Evolutionary conservation across 1,140 invertebrate genomes (phyloP).

Genomic region (Drosophila repleta): DNA sequence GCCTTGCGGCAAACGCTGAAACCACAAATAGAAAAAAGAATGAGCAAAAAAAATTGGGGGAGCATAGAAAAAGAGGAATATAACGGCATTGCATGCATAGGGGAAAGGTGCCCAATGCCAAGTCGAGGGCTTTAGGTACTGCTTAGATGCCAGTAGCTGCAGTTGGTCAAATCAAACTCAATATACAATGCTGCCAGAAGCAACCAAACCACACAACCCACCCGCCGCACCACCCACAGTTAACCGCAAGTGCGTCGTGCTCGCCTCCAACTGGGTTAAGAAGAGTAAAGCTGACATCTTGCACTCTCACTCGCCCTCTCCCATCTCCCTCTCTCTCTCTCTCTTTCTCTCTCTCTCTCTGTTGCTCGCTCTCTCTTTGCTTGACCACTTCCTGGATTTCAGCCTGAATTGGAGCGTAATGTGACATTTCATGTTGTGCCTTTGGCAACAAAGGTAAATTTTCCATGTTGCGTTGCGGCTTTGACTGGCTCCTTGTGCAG

Average conservation of each 20-base stretch:
- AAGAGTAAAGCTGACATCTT: conserved; percentile 4
- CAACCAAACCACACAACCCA: not conserved
- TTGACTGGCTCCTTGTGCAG: conserved; percentile 27
- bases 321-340: not conserved
- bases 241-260: conserved; percentile 8
- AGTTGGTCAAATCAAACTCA: conserved; percentile 14
- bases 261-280: conserved; percentile 58
- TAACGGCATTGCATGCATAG: conserved; percentile 58
- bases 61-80: conserved; percentile 41
- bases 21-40: conserved; percentile 66
- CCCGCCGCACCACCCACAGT: not conserved
- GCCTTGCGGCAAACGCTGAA: conserved; percentile 54
- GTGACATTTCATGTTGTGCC: conserved; percentile 69
- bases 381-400: conserved; percentile 77
- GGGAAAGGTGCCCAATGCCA: conserved; percentile 54
- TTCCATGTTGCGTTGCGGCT: conserved; percentile 22
- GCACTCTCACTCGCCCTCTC: not conserved
- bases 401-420: conserved; percentile 75
- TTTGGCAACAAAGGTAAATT: conserved; percentile 34
- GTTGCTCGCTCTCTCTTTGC: not conserved
- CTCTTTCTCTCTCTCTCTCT: not conserved
- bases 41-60: conserved; percentile 41
- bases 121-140: not conserved
- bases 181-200: conserved; percentile 2
- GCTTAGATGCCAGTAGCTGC: not conserved